Evolutionary conservation across 2,113 vertebrate species (phyloP).

Genomic region (Heterotis niloticus): DNA sequence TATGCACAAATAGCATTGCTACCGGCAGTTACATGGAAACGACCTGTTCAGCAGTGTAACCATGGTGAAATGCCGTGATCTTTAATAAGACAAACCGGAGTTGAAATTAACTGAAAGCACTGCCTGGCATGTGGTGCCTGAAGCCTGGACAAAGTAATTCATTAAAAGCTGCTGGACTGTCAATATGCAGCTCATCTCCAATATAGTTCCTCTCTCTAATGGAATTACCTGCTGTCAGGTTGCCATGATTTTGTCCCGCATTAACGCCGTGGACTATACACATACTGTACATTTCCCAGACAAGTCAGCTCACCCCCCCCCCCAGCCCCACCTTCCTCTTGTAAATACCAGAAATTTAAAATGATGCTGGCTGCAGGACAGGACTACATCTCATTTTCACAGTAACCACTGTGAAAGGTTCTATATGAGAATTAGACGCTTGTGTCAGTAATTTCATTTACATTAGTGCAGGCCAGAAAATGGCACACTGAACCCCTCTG

Average conservation of each 20-base stretch:
- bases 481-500: background rate
- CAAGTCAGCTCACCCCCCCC: slow-evolving; percentile 60
- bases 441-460: slow-evolving; percentile 30
- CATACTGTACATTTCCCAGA: slow-evolving; percentile 70
- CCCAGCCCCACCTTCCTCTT: slow-evolving; percentile 34
- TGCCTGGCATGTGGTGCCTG: slow-evolving; percentile 52
- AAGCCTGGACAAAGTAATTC: slow-evolving; percentile 69
- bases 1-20: no score
- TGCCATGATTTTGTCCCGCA: slow-evolving; percentile 47
- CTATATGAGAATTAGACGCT: slow-evolving; percentile 23
- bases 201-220: slow-evolving; percentile 69
- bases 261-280: slow-evolving; percentile 67
- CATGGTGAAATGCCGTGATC: slow-evolving; percentile 39
- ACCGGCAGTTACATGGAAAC: no score
- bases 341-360: slow-evolving; percentile 57
- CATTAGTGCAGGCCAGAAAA: background rate
- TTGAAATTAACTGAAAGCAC: slow-evolving; percentile 32
- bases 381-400: background rate
- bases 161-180: slow-evolving; percentile 68
- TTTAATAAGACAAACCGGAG: slow-evolving; percentile 55
- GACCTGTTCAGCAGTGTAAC: slow-evolving; percentile 41
- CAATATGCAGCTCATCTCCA: slow-evolving; percentile 71
- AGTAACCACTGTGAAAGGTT: background rate
- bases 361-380: slow-evolving; percentile 53
- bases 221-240: slow-evolving; percentile 63